A percentile compares a stretch with the other conserved stretches of the same genome.
These are phyloP conservation scores for Cheilosia vernalis DNA, from an alignment of 2,888 invertebrate species.

Conservation along the genomic window DNA sequence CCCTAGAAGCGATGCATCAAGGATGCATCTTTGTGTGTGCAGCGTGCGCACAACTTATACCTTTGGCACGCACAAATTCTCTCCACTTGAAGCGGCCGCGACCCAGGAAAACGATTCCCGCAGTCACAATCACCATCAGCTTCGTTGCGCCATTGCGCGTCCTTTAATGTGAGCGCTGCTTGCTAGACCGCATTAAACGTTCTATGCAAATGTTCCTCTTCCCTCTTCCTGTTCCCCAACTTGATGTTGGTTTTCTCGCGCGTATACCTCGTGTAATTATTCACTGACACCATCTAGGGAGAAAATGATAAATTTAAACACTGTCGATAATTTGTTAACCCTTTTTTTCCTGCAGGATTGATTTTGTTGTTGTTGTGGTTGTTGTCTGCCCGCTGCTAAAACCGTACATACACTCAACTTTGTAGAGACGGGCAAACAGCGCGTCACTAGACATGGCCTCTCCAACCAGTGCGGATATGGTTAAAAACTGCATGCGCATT, in stretches of 20 bases:
- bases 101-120: constrained; percentile 45
- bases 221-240: background rate
- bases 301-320: constrained; percentile 73
- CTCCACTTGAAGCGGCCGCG: constrained; percentile 34
- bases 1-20: constrained; percentile 61
- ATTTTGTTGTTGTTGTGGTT: constrained; percentile 44
- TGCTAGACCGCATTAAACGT: constrained; percentile 36
- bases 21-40: constrained; percentile 29
- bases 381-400: constrained; percentile 17
- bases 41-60: constrained; percentile 24
- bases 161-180: constrained; percentile 76
- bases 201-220: constrained; percentile 61
- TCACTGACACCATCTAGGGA: constrained; percentile 72
- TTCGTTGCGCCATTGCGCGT: constrained; percentile 56
- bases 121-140: constrained; percentile 47
- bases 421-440: constrained; percentile 25
- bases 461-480: constrained; percentile 32
- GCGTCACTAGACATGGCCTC: constrained; percentile 1
- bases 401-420: constrained; percentile 8
- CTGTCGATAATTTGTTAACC: constrained; percentile 74
- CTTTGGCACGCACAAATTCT: constrained; percentile 41
- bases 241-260: constrained; percentile 63
- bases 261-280: constrained; percentile 58
- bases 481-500: constrained; percentile 9
- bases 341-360: constrained; percentile 55